Conservation (phyloP, 2,888 invertebrate species). For the Hypercompe scribonia region DNA sequence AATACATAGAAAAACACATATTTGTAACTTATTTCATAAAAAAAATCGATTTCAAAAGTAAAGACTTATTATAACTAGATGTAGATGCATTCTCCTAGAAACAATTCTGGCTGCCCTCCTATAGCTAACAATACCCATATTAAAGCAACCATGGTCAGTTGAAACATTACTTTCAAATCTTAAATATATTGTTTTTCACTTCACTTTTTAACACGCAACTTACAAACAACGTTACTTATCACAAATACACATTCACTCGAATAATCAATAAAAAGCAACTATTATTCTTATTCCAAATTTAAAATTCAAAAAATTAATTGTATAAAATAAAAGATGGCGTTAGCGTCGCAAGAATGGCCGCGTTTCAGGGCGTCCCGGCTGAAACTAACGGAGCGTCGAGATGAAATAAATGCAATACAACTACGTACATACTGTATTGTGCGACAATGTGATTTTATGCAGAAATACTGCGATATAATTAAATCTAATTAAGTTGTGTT, state of each 20-base stretch:
- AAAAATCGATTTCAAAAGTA: no score
- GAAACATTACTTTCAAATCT: background rate
- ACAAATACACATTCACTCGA: background rate
- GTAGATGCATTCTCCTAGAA: no score
- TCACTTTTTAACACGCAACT: background rate
- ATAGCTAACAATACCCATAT: no score
- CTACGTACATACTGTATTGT: conserved; percentile 30
- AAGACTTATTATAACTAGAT: no score
- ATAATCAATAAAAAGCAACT: background rate
- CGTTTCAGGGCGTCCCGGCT: conserved; percentile 51
- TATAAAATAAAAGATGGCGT: conserved; percentile 15
- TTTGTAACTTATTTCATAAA: no score
- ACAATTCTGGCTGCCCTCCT: no score
- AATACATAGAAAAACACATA: no score
- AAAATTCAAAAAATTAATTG: background rate
- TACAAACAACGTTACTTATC: background rate
- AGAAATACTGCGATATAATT: background rate
- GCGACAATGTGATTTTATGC: conserved; percentile 30
- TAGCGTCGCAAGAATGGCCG: conserved; percentile 38
- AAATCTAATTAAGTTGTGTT: background rate
- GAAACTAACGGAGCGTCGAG: conserved; percentile 52
- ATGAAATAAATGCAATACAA: conserved; percentile 48
- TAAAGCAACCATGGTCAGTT: background rate
- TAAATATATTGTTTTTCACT: background rate
- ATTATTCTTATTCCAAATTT: background rate